Conservation (phyloP, 2,113 vertebrate genomes). For the Clarias macrocephalus region DNA sequence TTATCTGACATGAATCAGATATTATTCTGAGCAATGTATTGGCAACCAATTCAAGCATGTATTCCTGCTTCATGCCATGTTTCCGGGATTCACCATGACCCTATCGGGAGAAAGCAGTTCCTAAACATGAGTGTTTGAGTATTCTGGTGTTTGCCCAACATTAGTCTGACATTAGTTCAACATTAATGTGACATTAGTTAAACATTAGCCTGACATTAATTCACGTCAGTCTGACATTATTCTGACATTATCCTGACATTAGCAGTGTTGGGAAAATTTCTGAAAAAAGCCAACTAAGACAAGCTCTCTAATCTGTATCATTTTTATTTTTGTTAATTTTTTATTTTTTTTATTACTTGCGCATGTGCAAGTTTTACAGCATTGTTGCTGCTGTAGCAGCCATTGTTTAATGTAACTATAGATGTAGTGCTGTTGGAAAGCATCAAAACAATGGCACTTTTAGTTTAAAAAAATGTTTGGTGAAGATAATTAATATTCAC, state of each 20-base stretch:
- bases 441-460: too few species aligned
- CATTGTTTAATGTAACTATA: too few species aligned
- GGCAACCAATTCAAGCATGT: not conserved
- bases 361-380: too few species aligned
- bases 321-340: too few species aligned
- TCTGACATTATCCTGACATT: not conserved
- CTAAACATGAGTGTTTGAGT: not conserved
- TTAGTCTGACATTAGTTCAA: not conserved
- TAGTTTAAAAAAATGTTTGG: too few species aligned
- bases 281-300: too few species aligned
- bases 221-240: not conserved
- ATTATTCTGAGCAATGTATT: not conserved
- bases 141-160: not conserved
- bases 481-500: too few species aligned
- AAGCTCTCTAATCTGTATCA: too few species aligned
- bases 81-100: not conserved
- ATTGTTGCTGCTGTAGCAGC: too few species aligned
- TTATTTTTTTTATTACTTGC: too few species aligned
- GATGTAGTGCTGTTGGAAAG: too few species aligned
- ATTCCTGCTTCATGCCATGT: not conserved
- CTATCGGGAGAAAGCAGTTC: not conserved
- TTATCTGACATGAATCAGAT: not conserved
- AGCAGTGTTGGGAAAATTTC: not conserved
- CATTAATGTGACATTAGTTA: not conserved
- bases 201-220: not conserved